Evolutionary conservation across 2,888 invertebrate species (phyloP), one percentile per base, ranked within the genome.

Genomic region (Acronicta leporina): DNA sequence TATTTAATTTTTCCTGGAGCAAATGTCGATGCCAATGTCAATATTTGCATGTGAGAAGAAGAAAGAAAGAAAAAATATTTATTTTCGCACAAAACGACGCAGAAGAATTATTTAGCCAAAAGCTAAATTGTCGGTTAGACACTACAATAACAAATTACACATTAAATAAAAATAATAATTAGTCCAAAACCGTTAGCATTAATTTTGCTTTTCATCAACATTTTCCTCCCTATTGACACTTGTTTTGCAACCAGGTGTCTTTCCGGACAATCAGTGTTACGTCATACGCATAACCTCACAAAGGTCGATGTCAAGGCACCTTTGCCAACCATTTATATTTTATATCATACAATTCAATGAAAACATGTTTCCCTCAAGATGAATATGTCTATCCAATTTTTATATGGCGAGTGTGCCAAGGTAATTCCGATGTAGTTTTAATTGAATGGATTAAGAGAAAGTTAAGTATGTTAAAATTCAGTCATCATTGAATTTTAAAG

Each of bases 281-380:
- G 81, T 86, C 60, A 38, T 20, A 20, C 20, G 2, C 4, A 20
- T 70, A 87, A 86, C 92, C 92, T 90, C 84, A 78, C 58, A 79
- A 87, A 90, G 91, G 92, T 91, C 90, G 83, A 79, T 83, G 83
- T 84, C 79, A 76, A 87, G 80, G 84, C 78, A 81, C 83, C 77
- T 81, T 80, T 81, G 85, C 82, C 75, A 75, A 82, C 76, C 72
- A 47, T 77, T 73, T 60, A 70, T 78, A 67, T 42, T 4, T 69
- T 56, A 52, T 77, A 49, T 52, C 55, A 69, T 57, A 57, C 35
- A 42, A 54, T 71, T 84, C 88, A 90, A 87, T 89, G 87, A 70
- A 86, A 89, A 91, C 91, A 77, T 78, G 91, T 91, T 87, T 79
- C 78, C 75, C 58, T 65, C 80, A 73, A 70, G 68, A 68, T 67